These are phyloP conservation scores for Meandrusa payeni DNA, from an alignment of 2,888 invertebrate species.

Conservation along the genomic window DNA sequence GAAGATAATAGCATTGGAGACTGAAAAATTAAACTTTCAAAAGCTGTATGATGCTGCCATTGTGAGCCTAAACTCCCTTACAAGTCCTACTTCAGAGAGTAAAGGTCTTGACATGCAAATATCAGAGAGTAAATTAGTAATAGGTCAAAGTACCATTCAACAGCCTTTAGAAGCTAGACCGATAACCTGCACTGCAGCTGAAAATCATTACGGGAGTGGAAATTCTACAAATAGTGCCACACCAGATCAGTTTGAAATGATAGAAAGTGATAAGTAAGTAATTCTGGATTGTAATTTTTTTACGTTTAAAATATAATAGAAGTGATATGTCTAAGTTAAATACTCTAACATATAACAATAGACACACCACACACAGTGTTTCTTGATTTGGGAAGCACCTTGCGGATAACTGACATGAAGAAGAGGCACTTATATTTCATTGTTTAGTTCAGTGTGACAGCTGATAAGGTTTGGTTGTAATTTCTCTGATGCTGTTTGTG, in stretches of 20 bases:
- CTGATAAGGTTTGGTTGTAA: no score
- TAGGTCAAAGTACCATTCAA: constrained; percentile 39
- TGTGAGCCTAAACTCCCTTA: constrained; percentile 69
- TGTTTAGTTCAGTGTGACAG: no score
- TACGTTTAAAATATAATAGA: no score
- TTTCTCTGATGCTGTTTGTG: no score
- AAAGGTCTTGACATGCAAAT: constrained; percentile 58
- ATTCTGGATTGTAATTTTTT: constrained; percentile 64
- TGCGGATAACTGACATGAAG: no score
- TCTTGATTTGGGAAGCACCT: no score
- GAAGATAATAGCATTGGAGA: constrained; percentile 75
- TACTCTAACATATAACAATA: no score
- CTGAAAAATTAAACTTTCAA: constrained; percentile 80
- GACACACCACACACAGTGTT: no score
- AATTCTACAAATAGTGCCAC: constrained; percentile 79
- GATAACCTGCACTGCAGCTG: constrained; percentile 63
- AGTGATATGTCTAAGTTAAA: no score
- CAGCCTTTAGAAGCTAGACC: constrained; percentile 50
- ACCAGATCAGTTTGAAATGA: constrained; percentile 83
- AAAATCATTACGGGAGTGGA: constrained; percentile 75
- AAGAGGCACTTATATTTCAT: no score
- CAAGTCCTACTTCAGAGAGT: constrained; percentile 63
- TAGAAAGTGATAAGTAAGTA: constrained; percentile 78
- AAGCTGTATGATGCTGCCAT: constrained; percentile 75
- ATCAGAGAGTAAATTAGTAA: constrained; percentile 51